phyloP scores from a whole-genome alignment of 2,113 vertebrate species.

The Nymphicus hollandicus region DNA sequence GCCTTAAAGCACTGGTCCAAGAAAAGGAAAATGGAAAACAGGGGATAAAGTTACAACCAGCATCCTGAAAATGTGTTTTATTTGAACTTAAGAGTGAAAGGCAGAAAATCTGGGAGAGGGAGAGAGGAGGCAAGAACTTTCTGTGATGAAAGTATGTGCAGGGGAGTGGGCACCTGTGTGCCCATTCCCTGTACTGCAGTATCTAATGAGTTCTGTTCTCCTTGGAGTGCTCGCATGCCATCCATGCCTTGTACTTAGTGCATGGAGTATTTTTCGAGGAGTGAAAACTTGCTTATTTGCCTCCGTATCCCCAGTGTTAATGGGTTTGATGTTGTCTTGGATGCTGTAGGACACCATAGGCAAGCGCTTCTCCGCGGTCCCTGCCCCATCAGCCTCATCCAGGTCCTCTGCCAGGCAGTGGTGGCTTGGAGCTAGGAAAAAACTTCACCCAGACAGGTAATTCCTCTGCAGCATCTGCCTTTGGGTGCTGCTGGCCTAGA shows the following conservation, averaged over 20 bases:
- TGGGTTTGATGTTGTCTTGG: background rate
- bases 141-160: background rate
- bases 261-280: fast-evolving
- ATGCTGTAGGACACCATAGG: fast-evolving
- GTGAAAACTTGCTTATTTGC: background rate
- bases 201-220: fast-evolving
- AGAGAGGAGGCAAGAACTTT: background rate
- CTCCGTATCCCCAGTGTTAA: fast-evolving
- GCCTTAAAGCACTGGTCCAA: background rate
- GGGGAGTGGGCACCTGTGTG: background rate
- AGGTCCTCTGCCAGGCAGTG: background rate
- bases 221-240: fast-evolving
- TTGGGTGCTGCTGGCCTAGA: background rate
- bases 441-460: background rate
- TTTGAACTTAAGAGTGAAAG: background rate
- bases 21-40: background rate
- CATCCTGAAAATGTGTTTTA: background rate
- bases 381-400: background rate
- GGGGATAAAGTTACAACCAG: background rate
- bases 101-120: background rate
- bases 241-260: fast-evolving
- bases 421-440: background rate
- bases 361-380: fast-evolving
- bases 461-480: background rate
- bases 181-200: fast-evolving